Percentiles rank a stretch among this genome's conserved stretches.
Evolutionary conservation across 2,888 invertebrate genomes (phyloP).

Genomic region (Eristalis arbustorum): DNA sequence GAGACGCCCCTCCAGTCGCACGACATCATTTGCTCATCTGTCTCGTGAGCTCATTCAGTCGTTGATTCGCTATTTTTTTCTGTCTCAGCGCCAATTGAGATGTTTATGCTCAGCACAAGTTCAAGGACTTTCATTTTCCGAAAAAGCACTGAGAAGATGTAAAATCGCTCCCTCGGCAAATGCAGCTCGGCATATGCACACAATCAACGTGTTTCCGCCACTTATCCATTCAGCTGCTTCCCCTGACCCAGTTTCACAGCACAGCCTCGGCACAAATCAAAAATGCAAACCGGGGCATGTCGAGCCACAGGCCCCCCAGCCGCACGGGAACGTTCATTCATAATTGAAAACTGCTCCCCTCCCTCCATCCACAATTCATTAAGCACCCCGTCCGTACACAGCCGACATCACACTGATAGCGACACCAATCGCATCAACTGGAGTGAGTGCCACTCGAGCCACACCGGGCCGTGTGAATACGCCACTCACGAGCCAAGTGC

Average conservation of each 20-base stretch:
- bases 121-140: neutral
- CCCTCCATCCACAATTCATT: neutral
- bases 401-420: neutral
- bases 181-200: neutral
- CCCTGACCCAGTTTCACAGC: neutral
- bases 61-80: no score
- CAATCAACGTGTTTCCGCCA: neutral
- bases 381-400: neutral
- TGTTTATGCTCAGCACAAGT: neutral
- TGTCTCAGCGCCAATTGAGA: neutral
- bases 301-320: neutral
- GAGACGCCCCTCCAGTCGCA: no score
- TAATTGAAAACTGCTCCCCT: neutral
- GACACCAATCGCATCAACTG: neutral
- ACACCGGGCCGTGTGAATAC: constrained; percentile 10
- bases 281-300: neutral
- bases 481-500: constrained; percentile 12
- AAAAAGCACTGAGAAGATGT: neutral
- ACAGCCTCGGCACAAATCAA: neutral
- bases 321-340: neutral
- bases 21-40: no score
- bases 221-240: neutral
- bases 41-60: no score
- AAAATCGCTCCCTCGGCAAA: neutral
- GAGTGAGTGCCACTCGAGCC: neutral